phyloP scores from a whole-genome alignment of 2,888 invertebrate species.

The Helobdella robusta region DNA sequence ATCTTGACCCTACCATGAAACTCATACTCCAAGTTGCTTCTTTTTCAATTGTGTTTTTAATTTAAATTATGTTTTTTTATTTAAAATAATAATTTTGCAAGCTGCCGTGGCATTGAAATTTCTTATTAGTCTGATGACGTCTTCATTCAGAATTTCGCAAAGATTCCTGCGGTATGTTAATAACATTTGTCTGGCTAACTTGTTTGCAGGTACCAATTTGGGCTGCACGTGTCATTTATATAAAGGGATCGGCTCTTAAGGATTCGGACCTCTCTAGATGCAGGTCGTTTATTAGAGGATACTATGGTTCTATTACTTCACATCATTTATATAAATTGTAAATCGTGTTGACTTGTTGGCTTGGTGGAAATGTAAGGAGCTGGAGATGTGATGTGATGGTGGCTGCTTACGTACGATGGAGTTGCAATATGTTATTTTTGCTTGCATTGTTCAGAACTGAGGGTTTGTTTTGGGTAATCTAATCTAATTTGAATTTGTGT shows the following conservation, averaged over 20 bases:
- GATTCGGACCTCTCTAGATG: slow-evolving; percentile 89
- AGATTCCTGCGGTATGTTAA: too few relatives aligned
- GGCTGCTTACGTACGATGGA: too few relatives aligned
- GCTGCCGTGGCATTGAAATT: too few relatives aligned
- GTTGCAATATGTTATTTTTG: too few relatives aligned
- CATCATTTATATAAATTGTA: not conserved
- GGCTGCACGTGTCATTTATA: slow-evolving; percentile 93
- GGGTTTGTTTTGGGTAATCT: too few relatives aligned
- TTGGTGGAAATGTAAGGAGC: not conserved
- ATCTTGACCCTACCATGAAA: slow-evolving; percentile 90
- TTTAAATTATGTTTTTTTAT: not conserved
- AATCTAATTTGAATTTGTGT: too few relatives aligned
- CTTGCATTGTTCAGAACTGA: too few relatives aligned
- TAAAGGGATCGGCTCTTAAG: slow-evolving; percentile 89
- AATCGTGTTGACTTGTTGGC: not conserved
- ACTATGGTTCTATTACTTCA: not conserved
- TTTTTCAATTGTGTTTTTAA: slow-evolving; percentile 69
- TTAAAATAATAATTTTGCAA: too few relatives aligned
- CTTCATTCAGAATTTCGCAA: too few relatives aligned
- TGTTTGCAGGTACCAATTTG: slow-evolving; percentile 69
- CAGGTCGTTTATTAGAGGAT: slow-evolving; percentile 43
- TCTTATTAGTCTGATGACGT: too few relatives aligned
- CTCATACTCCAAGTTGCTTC: slow-evolving; percentile 71
- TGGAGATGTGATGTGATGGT: too few relatives aligned
- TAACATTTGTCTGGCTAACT: too few relatives aligned